Base-by-base conservation (phyloP, 2,797 vertebrate genomes). In the Chelonia mydas region DNA sequence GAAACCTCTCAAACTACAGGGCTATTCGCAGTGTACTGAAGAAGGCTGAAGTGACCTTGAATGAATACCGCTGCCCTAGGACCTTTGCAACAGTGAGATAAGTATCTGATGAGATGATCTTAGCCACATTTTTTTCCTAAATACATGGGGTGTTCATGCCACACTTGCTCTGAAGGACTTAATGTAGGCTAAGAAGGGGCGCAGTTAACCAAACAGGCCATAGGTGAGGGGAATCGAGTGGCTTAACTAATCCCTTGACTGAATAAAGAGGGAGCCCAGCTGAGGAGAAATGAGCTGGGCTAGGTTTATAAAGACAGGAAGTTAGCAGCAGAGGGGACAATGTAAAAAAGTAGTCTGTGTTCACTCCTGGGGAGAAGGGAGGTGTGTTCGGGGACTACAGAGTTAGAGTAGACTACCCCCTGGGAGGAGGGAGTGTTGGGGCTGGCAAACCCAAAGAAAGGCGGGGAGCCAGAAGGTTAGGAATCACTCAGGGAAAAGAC, bases 81-180 rank as follows among this genome's bases (percentile, higher is more conserved):
- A 92, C 76, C 50, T 11, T 55, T 41, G 8, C 23, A 85, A 45
- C 17, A 19, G 7, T 53, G 47, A 89, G 54, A 53, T n/a, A 31
- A 8, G 65, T 37, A 47, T 76, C 25, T 76, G 47, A 41, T 7
- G 33, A 0, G 10, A 90, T 94, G 57, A 84, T 81, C 45, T 94
- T 77, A 31, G 59, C 55, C 84, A 45, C 55, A 84, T 95, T 83
- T 88, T 81, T 12, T 68, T 93, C 81, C 82, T 88, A 87, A 91
- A 81, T 84, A 77, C 65, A 87, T 68, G 19, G 10, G n/a, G 9
- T n/a, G 61, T 65, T 68, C 65, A 37, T 37, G 17, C 33, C n/a
- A 37, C 17, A 68, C 17, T 8, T 68, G 33, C 65, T 7, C 17
- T 68, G 33, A 68, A 16, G 61, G 33, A 68, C 33, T n/a, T 68